Evolutionary conservation across 2,888 invertebrate genomes (phyloP).

Genomic region (Eugnorisma glareosa): DNA sequence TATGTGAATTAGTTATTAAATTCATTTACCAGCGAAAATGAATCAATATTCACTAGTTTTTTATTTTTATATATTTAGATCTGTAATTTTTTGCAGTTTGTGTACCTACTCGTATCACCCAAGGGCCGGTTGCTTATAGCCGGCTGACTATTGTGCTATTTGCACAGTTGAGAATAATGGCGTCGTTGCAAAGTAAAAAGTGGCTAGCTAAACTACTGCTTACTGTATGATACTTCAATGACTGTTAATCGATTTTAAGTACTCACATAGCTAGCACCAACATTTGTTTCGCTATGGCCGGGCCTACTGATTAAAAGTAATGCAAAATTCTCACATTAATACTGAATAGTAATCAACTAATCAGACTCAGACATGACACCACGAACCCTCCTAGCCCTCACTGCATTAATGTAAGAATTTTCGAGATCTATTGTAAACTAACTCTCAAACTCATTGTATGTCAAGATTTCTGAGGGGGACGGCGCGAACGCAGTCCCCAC

Average conservation of each 20-base stretch:
- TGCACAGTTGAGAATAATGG: background rate
- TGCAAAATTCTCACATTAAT: too few relatives aligned
- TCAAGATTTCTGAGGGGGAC: background rate
- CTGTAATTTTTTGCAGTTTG: background rate
- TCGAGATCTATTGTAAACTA: too few relatives aligned
- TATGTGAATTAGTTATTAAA: background rate
- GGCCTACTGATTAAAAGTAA: too few relatives aligned
- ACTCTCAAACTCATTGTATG: background rate
- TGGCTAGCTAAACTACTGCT: background rate
- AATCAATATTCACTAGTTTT: background rate
- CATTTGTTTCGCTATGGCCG: too few relatives aligned
- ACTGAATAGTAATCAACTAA: too few relatives aligned
- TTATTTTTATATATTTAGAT: background rate
- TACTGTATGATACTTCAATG: background rate
- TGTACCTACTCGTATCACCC: too few relatives aligned
- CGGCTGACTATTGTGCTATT: background rate
- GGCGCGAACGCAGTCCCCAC: conserved; percentile 8
- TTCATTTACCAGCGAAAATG: background rate
- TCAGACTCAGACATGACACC: too few relatives aligned
- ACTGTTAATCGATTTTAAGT: background rate
- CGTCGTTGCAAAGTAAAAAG: background rate
- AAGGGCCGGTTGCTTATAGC: too few relatives aligned
- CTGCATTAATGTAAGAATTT: too few relatives aligned
- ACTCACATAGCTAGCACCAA: too few relatives aligned
- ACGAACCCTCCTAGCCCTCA: too few relatives aligned